These are phyloP conservation scores for Leptopilina drosophilae DNA, from an alignment of 2,888 invertebrate genomes.

Conservation along the genomic window DNA sequence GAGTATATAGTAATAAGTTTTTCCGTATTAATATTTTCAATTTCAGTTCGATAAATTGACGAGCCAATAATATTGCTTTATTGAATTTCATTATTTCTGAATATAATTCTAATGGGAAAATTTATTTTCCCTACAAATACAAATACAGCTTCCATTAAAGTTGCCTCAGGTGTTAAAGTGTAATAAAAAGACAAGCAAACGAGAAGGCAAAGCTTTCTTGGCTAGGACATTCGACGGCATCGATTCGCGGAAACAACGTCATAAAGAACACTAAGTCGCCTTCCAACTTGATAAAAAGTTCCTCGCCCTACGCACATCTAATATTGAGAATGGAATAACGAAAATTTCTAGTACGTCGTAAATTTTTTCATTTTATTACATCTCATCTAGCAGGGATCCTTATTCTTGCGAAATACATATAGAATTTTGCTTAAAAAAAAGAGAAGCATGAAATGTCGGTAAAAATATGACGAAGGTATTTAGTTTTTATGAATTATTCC, in stretches of 20 bases:
- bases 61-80: too few species aligned
- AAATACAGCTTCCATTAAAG: conserved; percentile 25
- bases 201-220: conserved; percentile 21
- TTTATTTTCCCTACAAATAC: too few species aligned
- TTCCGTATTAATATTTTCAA: background rate
- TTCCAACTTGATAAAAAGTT: conserved; percentile 27
- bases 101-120: too few species aligned
- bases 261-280: conserved; percentile 27
- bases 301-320: conserved; percentile 28
- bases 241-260: conserved; percentile 37
- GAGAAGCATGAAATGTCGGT: conserved; percentile 5
- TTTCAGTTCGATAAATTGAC: background rate
- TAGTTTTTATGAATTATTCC: too few species aligned
- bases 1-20: conserved; percentile 23
- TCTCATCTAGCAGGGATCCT: conserved; percentile 19
- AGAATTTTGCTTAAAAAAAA: background rate
- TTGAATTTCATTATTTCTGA: too few species aligned
- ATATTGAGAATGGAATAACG: conserved; percentile 26
- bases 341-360: conserved; percentile 26
- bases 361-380: conserved; percentile 26
- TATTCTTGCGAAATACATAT: background rate
- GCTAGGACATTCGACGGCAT: conserved; percentile 25
- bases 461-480: background rate
- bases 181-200: conserved; percentile 29
- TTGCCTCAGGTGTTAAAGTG: conserved; percentile 35